Evolutionary conservation across 2,113 vertebrate species (phyloP), one percentile per base, ranked within the genome.

Genomic region (Sylvilagus bachmani): DNA sequence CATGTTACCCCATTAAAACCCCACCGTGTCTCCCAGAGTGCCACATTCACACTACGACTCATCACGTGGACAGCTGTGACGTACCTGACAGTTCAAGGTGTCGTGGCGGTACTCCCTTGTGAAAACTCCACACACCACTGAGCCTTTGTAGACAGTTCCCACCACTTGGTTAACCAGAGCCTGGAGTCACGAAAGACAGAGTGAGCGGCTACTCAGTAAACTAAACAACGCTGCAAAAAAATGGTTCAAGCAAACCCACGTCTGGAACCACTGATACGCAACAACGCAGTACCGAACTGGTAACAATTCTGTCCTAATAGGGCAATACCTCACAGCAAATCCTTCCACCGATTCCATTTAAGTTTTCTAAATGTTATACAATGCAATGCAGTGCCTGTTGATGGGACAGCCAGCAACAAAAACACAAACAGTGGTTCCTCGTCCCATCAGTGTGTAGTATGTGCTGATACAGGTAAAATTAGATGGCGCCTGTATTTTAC

Each of bases 91-190:
- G 85, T 98, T 98, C 90, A 96, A 73, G 19, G 86, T 31, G 44
- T 98, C 96, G 16, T 74, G 31, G 44, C 79, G 19, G 93, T 98
- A 97, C 91, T 98, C 97, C 71, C 95, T 77, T 0, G 96, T 98
- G 79, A 98, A 98, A 64, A 97, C 95, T 80, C 98, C 97, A 88
- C 96, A 98, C 19, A 98, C 2, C 25, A 24, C 83, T 79, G 95
- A 31, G 79, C 97, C 96, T 93, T 97, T 96, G n/a, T 90, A 97
- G 71, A 98, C 5, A 83, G 96, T 96, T 88, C 75, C 97, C 36
- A 96, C 93, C 79, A 98, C 97, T 96, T 98, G 98, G 73, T 98
- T 98, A 80, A 98, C 94, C 73, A 98, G 98, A 85, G 97, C 96
- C 98, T 98, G 16, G 51, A 67, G n/a, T 61, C 14, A 51, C 62